Evolutionary conservation across 2,797 vertebrate species (phyloP), one percentile per base, ranked within the genome.

Genomic region (Forpus xanthops): DNA sequence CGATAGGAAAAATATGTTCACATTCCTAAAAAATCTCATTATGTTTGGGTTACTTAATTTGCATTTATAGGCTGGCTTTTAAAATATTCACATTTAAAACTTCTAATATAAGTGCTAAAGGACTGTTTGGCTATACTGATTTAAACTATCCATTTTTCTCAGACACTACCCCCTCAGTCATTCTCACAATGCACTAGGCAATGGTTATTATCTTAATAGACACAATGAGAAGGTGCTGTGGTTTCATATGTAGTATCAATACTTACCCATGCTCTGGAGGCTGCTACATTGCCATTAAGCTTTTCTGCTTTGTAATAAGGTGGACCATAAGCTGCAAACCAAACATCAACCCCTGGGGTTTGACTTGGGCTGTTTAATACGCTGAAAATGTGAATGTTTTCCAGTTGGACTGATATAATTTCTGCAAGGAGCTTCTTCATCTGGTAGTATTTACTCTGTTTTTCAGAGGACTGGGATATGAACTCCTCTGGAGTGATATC

Each of bases 351-450:
- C n/a, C 97, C 97, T 70, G 5, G 95, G 4, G 74, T 92, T 44
- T 80, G 96, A 56, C 70, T 96, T 12, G 95, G 68, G 42, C 95
- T 95, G 15, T 96, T 97, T 55, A 98, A 90, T n/a, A 98, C 97
- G 16, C 98, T 99, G 97, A 99, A 99, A 93, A 99, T 89, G 44
- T 98, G 98, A 53, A 99, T 91, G 0, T 98, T 98, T 50, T 98
- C 98, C 2, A 94, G 87, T 11, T 94, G 93, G 8, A 97, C 98
- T 75, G 98, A 97, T 41, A 98, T 55, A 62, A 99, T 95, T 77
- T 98, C 98, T 9, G 98, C 98, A 82, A 99, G 89, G n/a, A 95
- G 39, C 30, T 89, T 97, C 73, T 95, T 97, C 96, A 99, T 97
- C 76, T 96, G 98, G 41, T 97, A 95, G 92, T 98, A 99, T 67